phyloP scores from a whole-genome alignment of 2,888 invertebrate species.

The Beris morrisii region DNA sequence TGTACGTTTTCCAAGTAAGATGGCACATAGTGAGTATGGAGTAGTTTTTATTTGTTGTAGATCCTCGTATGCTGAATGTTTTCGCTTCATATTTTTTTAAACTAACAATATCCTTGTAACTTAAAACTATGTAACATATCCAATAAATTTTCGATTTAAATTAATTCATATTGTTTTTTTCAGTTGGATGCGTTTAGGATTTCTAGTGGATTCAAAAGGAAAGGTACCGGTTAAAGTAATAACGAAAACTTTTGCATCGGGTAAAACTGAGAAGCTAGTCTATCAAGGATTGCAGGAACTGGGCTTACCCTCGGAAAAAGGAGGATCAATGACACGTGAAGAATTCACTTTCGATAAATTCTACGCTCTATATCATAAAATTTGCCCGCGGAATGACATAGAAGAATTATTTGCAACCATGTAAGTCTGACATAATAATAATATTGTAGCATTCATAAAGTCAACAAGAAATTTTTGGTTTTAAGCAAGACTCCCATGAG shows the following conservation, averaged over 20 bases:
- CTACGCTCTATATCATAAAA: conserved; percentile 96
- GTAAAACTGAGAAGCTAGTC: conserved; percentile 97
- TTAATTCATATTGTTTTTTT: conserved; percentile 42
- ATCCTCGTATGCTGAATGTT: too few relatives aligned
- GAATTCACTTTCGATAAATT: conserved; percentile 99
- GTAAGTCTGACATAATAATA: conserved; percentile 64
- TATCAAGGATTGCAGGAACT: conserved; percentile 95
- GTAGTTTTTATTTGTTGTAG: too few relatives aligned
- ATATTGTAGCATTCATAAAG: too few relatives aligned
- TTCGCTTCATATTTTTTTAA: too few relatives aligned
- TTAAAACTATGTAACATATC: too few relatives aligned
- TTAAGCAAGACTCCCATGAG: too few relatives aligned
- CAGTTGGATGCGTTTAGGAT: conserved; percentile 98
- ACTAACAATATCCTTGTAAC: too few relatives aligned
- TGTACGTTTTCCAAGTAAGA: too few relatives aligned
- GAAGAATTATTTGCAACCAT: conserved; percentile 95
- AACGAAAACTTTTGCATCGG: conserved; percentile 97
- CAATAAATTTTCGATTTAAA: too few relatives aligned
- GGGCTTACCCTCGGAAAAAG: conserved; percentile 92
- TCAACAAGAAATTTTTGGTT: too few relatives aligned
- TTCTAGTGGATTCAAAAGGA: conserved; percentile 89
- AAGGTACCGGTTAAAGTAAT: conserved; percentile 97
- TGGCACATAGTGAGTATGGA: too few relatives aligned
- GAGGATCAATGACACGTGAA: conserved; percentile 90
- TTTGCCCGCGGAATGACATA: conserved; percentile 98